phyloP scores from a whole-genome alignment of 2,888 invertebrate genomes.

The Brachyptera risi region DNA sequence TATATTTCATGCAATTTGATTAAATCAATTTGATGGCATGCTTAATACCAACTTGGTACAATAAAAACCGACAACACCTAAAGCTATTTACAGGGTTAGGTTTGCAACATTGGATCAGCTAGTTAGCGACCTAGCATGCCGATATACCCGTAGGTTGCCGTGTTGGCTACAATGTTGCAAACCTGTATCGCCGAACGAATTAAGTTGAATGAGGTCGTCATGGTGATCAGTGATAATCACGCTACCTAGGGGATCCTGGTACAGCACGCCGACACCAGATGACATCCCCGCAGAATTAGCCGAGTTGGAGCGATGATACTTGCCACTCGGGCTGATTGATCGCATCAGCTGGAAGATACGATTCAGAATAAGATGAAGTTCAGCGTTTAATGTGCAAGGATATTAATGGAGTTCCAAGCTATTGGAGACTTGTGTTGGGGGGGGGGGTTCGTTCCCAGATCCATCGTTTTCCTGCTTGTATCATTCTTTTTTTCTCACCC shows the following conservation, averaged over 20 bases:
- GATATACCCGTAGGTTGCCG: not conserved
- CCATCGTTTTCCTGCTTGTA: too few species aligned
- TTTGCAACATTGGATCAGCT: slow-evolving; percentile 19
- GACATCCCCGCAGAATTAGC: not conserved
- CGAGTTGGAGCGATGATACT: not conserved
- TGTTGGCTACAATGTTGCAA: slow-evolving; percentile 20
- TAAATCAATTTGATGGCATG: not conserved
- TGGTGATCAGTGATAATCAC: slow-evolving; percentile 31
- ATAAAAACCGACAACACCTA: not conserved
- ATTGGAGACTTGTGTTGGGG: too few species aligned
- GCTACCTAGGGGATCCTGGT: slow-evolving; percentile 32
- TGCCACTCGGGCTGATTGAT: slow-evolving; percentile 36
- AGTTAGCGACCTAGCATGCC: not conserved
- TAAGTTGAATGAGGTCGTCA: slow-evolving; percentile 30
- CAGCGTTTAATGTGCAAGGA: too few species aligned
- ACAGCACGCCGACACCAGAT: not conserved
- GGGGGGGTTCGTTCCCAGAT: too few species aligned
- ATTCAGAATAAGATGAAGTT: too few species aligned
- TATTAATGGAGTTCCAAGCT: too few species aligned
- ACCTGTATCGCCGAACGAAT: slow-evolving; percentile 19
- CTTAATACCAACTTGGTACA: not conserved
- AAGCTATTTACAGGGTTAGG: slow-evolving; percentile 19
- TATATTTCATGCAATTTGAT: too few species aligned
- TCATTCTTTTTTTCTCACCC: too few species aligned
- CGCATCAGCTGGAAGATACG: slow-evolving; percentile 54